Evolutionary conservation across 2,113 vertebrate species (phyloP).

Genomic region (Pica pica): DNA sequence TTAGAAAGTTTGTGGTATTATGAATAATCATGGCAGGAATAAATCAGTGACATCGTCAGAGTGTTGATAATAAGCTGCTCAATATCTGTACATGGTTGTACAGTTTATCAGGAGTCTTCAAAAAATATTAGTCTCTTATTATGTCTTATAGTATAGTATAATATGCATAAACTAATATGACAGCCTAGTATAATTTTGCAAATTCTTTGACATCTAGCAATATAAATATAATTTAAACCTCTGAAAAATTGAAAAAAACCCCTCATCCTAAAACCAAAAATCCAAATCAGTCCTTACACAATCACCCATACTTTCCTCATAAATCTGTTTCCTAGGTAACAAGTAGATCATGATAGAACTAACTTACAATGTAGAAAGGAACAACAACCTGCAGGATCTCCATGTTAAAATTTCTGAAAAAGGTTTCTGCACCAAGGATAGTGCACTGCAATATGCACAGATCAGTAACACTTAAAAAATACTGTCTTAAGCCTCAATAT

Average conservation of each 20-base stretch:
- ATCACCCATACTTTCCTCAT: background rate
- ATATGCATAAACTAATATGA: background rate
- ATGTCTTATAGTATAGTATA: background rate
- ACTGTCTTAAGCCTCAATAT: background rate
- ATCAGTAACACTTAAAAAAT: background rate
- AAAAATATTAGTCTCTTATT: background rate
- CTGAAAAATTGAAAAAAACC: background rate
- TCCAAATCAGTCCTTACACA: background rate
- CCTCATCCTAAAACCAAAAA: background rate
- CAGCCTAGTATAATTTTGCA: background rate
- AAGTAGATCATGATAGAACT: background rate
- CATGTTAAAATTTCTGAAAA: background rate
- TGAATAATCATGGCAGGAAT: background rate
- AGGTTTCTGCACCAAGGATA: background rate
- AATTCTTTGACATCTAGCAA: background rate
- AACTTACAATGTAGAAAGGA: background rate
- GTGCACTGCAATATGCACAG: background rate
- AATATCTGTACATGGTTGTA: background rate
- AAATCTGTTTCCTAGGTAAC: slow-evolving; percentile 57
- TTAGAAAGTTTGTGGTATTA: background rate
- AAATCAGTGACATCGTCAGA: background rate
- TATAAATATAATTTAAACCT: background rate
- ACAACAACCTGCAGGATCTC: background rate
- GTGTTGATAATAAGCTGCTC: background rate
- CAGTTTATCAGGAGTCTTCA: background rate